phyloP scores from a whole-genome alignment of 2,797 vertebrate genomes.

The Anabas testudineus region DNA sequence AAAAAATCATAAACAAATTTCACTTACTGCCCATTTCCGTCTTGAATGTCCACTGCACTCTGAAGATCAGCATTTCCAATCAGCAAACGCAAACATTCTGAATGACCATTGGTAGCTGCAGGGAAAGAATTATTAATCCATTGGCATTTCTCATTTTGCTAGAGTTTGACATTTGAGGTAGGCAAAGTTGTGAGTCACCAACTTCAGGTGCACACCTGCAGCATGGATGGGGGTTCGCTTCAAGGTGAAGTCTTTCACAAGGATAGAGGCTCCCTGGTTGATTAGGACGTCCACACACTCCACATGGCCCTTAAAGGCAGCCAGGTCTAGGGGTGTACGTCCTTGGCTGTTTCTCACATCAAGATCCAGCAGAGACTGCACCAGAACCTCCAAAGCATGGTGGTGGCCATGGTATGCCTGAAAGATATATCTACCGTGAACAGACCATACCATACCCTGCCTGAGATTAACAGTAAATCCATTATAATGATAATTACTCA shows the following conservation, averaged over 20 bases:
- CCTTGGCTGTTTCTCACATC: slow-evolving; percentile 95
- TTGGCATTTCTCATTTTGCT: neutral
- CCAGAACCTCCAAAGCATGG: slow-evolving; percentile 95
- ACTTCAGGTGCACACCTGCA: slow-evolving; percentile 85
- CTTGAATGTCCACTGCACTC: slow-evolving; percentile 97
- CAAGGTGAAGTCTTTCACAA: slow-evolving; percentile 95
- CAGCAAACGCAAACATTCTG: slow-evolving; percentile 95
- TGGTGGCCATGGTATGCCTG: slow-evolving; percentile 98
- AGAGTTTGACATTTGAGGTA: neutral
- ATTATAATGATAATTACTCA: slow-evolving; percentile 81
- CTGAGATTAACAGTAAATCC: neutral
- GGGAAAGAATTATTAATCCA: slow-evolving; percentile 9
- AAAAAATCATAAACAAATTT: neutral
- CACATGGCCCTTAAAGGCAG: slow-evolving; percentile 95
- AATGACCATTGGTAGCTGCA: slow-evolving; percentile 96
- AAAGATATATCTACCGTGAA: slow-evolving; percentile 9
- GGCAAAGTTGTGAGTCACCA: neutral
- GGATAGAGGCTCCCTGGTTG: slow-evolving; percentile 97
- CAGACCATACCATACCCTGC: neutral
- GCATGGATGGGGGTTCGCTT: slow-evolving; percentile 97
- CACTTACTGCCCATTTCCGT: slow-evolving; percentile 97
- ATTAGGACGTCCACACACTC: slow-evolving; percentile 98
- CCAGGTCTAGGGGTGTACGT: slow-evolving; percentile 94
- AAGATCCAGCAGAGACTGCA: slow-evolving; percentile 96
- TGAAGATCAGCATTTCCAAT: slow-evolving; percentile 97